Evolutionary conservation across 2,797 vertebrate genomes (phyloP), one percentile per base, ranked within the genome.

Genomic region (Sparus aurata): DNA sequence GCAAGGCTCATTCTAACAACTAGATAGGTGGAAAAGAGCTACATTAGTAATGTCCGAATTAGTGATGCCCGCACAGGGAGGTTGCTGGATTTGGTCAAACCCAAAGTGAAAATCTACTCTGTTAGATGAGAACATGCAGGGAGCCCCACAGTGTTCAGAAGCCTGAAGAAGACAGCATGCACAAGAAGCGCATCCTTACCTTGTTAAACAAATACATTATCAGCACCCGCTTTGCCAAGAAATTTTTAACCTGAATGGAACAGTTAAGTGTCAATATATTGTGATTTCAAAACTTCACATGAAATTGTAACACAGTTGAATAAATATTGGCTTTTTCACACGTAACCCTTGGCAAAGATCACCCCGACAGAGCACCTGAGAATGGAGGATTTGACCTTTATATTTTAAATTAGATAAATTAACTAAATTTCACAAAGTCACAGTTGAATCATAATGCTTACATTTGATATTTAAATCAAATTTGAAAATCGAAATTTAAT

Each of bases 191-290:
- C 70, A 53, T 34, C 38, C 96, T 97, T 96, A 99, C 98, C 98
- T 99, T 99, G 91, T 96, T 98, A 94, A 99, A 98, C 90, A 99
- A 97, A 96, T 99, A 99, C 95, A 97, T 96, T 90, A 99, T 96
- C 95, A 98, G 93, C 50, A 94, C 97, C 74, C 98, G 95, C 94
- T 95, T 98, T 86, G 96, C 95, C 93, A 99, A 90, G 91, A 98
- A 99, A 89, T 67, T 91, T 96, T 97, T 99, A 81, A 98, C 95
- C 98, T 99, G 94, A 87, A 90, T 84, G 88, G 82, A 90, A 92
- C 76, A 93, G 80, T 89, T 73, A 76, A 88, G 69, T 76, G 69
- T 72, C 75, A 54, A 85, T 52, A 75, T 86, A 74, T 80, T 82
- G 81, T 68, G 41, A 58, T 64, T 64, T 80, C 25, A 73, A 49